Base-by-base conservation (phyloP, 2,113 vertebrate genomes). In the Rhinoptilus africanus region DNA sequence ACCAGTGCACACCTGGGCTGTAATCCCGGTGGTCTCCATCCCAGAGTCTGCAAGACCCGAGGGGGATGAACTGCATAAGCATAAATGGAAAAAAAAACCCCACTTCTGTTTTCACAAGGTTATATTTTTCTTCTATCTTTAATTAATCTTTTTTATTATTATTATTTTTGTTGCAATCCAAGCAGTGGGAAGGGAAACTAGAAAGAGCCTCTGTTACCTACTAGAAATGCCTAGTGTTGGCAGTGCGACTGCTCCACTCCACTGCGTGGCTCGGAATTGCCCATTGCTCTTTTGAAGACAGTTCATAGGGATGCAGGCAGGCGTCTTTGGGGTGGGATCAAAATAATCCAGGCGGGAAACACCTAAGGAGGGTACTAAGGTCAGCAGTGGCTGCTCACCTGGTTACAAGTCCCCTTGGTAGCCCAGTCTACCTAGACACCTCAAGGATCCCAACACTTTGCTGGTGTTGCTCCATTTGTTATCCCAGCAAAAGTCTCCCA, bases 201-300 rank as follows among this genome's bases (percentile, higher is more conserved):
- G 56, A n/a, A 89, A 32, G 37, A 51, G 8, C n/a, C 32, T 68
- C n/a, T 82, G 1, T 20, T 56, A 43, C 32, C 32, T 63, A 16
- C 32, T 47, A 28, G 41, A 71, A 59, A 66, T 67, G 19, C 56
- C 28, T 72, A 5, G 1, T 22, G 13, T 3, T 17, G 28, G 53
- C 13, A 37, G 8, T 3, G 32, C 4, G 21, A 62, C 19, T 37
- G 13, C 28, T 74, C 12, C 1, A 0, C n/a, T 63, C 32, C 68
- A 22, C n/a, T 30, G 20, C 0, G 0, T 67, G 50, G 34, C 59
- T 74, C 1, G 2, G 50, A 82, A 19, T 6, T 51, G 18, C 34
- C 68, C 19, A 3, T 48, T 43, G 37, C 30, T 66, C 51, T 39
- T 78, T 41, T 63, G 66, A 56, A 71, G 68, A 45, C 6, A 63